Evolutionary conservation across 1,140 invertebrate genomes (phyloP).

Genomic region (Platorchestia sp.): DNA sequence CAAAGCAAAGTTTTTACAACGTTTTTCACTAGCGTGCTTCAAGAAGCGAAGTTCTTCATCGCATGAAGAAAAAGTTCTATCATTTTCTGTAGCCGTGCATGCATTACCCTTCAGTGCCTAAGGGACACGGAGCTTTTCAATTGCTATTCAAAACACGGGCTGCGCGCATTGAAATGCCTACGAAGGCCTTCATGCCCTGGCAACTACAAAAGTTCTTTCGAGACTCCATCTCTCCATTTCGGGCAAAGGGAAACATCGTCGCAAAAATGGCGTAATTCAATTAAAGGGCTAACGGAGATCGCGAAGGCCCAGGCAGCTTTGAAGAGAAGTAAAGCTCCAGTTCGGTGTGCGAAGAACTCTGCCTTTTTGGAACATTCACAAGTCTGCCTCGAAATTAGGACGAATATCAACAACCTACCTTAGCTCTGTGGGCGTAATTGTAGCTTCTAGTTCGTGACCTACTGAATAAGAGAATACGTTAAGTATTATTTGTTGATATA

Average conservation of each 20-base stretch:
- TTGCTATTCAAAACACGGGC: background rate
- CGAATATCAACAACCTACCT: background rate
- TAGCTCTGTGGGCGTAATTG: background rate
- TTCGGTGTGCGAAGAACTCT: background rate
- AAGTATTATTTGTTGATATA: too few species aligned
- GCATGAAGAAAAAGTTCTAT: background rate
- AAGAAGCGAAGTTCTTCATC: too few species aligned
- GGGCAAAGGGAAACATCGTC: background rate
- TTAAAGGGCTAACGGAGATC: constrained; percentile 6
- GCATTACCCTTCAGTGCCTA: background rate
- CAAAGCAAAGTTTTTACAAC: too few species aligned
- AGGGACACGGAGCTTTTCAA: background rate
- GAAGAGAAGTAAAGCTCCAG: background rate
- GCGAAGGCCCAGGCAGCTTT: background rate
- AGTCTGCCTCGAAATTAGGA: background rate
- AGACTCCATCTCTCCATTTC: background rate
- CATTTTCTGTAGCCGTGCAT: background rate
- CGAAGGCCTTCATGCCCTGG: background rate
- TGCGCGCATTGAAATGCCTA: background rate
- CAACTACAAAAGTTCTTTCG: background rate
- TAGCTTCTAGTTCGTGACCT: too few species aligned
- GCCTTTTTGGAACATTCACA: background rate
- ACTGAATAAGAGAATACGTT: too few species aligned
- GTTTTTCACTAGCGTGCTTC: too few species aligned
- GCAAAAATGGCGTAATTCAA: background rate